Evolutionary conservation across 2,113 vertebrate species (phyloP), one percentile per base, ranked within the genome.

Genomic region (Theropithecus gelada): DNA sequence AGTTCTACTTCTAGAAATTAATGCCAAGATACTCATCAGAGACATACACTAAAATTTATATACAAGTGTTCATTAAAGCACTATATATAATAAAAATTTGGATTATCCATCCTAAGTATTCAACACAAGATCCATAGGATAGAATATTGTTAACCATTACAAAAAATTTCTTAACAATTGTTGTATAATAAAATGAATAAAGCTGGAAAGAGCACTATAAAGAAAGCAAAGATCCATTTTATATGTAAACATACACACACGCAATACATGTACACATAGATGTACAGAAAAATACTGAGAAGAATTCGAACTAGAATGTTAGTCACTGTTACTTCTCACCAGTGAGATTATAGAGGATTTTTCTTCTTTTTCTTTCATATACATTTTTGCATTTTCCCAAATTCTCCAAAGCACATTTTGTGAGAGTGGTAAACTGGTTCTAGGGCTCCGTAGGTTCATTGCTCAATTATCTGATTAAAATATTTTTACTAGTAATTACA

Each of bases 1-100:
- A 80, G 32, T 92, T 95, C n/a, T 91, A 30, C 35, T 80, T 93
- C 43, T 96, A 86, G 55, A 96, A 97, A 87, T 83, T 64, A 89
- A 82, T 92, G 59, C 38, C 79, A 92, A 91, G 30, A 43, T 68
- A 73, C 73, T 89, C 66, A 87, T 87, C 79, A 96, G 73, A 93
- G 32, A 14, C 94, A n/a, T 85, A 85, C 27, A 76, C 25, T 81
- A 48, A 94, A 38, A 94, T 87, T 76, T 95, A 75, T 64, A 25
- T 80, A 35, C 52, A 7, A 89, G 35, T 80, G 66, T 66, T 96
- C 57, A 79, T 76, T 61, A 95, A 61, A 90, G 45, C 2, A 88
- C 30, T 82, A 72, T 76, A 52, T 82, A 25, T 93, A 75, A 84
- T 82, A 88, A 78, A 94, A 94, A 70, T 32, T 55, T 79, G 10